Percentiles rank a stretch among this genome's conserved stretches.
These are phyloP conservation scores for Rhyacophila evoluta DNA, from an alignment of 2,888 invertebrate genomes.

Conservation along the genomic window DNA sequence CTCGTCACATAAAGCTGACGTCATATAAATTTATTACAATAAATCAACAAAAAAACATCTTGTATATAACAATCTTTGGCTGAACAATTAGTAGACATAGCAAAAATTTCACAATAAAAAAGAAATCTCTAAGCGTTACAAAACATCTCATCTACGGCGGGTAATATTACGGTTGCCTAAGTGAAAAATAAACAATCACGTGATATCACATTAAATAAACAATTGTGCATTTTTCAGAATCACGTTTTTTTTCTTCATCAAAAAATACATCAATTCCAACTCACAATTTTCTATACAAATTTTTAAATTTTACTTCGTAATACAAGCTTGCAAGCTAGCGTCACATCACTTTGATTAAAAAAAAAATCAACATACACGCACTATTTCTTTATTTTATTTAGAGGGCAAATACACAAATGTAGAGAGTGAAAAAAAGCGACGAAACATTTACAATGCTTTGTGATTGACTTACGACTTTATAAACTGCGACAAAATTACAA, in stretches of 20 bases:
- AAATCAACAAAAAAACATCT: background rate
- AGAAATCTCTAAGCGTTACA: background rate
- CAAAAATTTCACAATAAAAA: background rate
- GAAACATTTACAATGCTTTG: background rate
- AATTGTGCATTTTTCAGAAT: slow-evolving; percentile 10
- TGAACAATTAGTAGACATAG: slow-evolving; percentile 16
- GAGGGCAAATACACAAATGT: background rate
- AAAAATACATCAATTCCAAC: slow-evolving; percentile 29
- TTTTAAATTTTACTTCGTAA: background rate
- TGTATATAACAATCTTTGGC: slow-evolving; percentile 10
- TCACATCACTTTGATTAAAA: background rate
- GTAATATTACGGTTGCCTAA: background rate
- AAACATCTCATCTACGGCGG: background rate
- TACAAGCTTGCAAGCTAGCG: slow-evolving; percentile 16
- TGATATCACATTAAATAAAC: slow-evolving; percentile 2
- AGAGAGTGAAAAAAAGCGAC: background rate
- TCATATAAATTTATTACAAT: slow-evolving; percentile 20
- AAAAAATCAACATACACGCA: background rate
- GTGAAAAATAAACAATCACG: background rate
- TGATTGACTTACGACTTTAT: background rate
- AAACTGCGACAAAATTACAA: background rate
- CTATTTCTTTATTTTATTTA: background rate
- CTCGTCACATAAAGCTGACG: background rate
- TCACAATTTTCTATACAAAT: slow-evolving; percentile 27
- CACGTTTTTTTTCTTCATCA: background rate